Evolutionary conservation across 1,140 invertebrate genomes (phyloP), one percentile per base, ranked within the genome.

Genomic region (Phortica variegata): DNA sequence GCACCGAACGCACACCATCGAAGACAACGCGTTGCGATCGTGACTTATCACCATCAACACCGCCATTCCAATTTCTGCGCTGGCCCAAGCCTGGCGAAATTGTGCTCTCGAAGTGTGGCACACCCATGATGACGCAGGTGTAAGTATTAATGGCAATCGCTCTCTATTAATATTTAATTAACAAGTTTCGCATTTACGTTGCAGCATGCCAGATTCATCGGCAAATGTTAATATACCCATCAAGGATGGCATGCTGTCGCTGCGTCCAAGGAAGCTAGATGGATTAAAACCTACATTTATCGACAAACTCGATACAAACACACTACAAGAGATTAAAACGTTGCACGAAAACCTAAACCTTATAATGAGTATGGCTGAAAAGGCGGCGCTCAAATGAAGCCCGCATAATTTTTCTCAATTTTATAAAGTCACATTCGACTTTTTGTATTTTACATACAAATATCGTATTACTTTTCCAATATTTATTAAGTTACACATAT

Each of bases 201-300:
- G 0, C 31, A 75, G 72, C 1, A 56, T 62, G 41, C 62, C 69
- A 5, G 79, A 83, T 45, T 73, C 66, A 19, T 77, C 69, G 46
- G 81, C 81, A 2, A 84, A 83, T 60, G 75, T 84, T 3, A 83
- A 81, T 70, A 83, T 85, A 29, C 83, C 83, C 16, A 55, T 84
- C 8, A 32, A 61, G 2, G 78, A 84, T 71, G 83, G 83, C n/a
- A 58, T 75, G 2, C 47, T 75, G 2, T 75, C 61, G 9, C 41
- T 75, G 47, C 60, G 70, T 3, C 73, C 73, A 16, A 66, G 61
- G 37, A 62, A 60, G 39, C 44, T 75, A 5, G 38, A 19, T 5
- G 59, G 62, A 31, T 19, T 75, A 0, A 53, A 72, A 18, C 21
- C 56, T 10, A 61, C 73, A 47, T 52, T 75, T 3, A 31, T 75